Evolutionary conservation across 92 coral and sea anemone genomes (phyloP).

Genomic region (Epizoanthus illoricatus): DNA sequence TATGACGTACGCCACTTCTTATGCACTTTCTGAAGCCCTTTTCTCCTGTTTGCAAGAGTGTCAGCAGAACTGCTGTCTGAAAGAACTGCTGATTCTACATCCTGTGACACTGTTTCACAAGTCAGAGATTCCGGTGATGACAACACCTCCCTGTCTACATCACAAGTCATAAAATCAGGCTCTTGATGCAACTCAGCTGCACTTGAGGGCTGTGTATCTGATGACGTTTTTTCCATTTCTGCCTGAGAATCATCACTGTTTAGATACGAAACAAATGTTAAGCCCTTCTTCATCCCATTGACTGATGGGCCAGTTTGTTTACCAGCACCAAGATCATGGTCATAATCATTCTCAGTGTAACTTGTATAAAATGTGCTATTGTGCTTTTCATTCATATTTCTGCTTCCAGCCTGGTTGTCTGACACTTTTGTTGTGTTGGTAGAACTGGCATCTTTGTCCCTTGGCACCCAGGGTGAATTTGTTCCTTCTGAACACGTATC

Average conservation of each 20-base stretch:
- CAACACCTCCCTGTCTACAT: neutral
- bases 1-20: constrained; percentile 23
- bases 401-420: neutral
- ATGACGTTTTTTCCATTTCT: neutral
- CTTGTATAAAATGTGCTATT: constrained; percentile 20
- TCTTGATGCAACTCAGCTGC: neutral
- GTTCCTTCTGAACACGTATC: neutral
- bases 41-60: constrained; percentile 10
- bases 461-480: neutral
- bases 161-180: neutral
- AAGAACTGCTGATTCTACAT: neutral
- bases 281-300: neutral
- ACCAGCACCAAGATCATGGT: neutral
- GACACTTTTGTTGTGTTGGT: neutral
- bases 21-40: constrained; percentile 17
- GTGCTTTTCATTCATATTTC: neutral
- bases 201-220: neutral
- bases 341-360: neutral
- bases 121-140: neutral
- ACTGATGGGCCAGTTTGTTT: constrained; percentile 1
- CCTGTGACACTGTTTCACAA: neutral
- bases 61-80: neutral
- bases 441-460: neutral
- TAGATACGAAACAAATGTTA: neutral
- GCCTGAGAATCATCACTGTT: neutral